Evolutionary conservation across 2,113 vertebrate genomes (phyloP), one percentile per base, ranked within the genome.

Genomic region (Collichthys lucidus): DNA sequence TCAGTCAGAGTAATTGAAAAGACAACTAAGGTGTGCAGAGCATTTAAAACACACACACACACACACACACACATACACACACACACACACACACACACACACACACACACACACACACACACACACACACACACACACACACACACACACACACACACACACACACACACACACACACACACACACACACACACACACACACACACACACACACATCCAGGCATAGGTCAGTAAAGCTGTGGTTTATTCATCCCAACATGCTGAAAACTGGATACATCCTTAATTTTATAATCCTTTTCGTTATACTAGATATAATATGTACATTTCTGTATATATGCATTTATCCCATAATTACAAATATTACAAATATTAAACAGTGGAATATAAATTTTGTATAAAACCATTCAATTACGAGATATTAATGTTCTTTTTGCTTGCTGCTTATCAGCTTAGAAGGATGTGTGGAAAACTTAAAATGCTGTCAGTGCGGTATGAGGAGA

Each of bases 321-420:
- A 90, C 83, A 89, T 80, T 44, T 57, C 49, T 74, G 55, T 77
- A 69, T 82, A 65, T 84, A 50, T 86, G 69, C 50, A 79, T 88
- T 84, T 56, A 64, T 73, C 53, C 42, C 50, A 88, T 87, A 88
- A 84, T 90, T 89, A 89, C 72, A 91, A 85, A 88, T 85, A 78
- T 82, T 87, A 88, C 80, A 91, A 83, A 73, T 69, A 84, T 83
- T 83, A 22, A 74, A 87, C 78, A 80, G 59, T 86, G 68, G 63
- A 74, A 80, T 49, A 67, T 10, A 79, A 83, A 82, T 74, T 59
- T 49, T 42, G 86, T 88, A 87, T 79, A 89, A 87, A 87, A 89
- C 63, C 72, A 90, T 50, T 72, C 50, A 64, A 79, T 69, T 69
- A 42, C 2, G 0, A 44, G 22, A 72, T 16, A 69, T 62, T 62